These are phyloP conservation scores for Ptilonorhynchus violaceus DNA, from an alignment of 2,113 vertebrate genomes.

Conservation along the genomic window DNA sequence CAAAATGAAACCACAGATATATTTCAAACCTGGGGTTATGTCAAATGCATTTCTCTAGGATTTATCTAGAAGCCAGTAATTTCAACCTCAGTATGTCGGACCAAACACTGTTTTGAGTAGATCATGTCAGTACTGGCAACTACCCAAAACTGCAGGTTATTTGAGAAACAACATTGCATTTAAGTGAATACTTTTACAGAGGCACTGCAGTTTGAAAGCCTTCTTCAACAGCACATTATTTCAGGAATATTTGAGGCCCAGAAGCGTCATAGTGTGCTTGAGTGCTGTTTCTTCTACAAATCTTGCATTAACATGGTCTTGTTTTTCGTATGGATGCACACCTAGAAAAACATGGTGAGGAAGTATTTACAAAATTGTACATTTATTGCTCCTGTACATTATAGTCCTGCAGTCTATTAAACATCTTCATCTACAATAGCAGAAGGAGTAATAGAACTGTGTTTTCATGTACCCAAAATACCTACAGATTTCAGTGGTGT, in stretches of 20 bases:
- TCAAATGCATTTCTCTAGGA: background rate
- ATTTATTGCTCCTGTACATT: background rate
- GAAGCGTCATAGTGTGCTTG: slow-evolving; percentile 81
- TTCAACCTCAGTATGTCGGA: background rate
- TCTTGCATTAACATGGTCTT: slow-evolving; percentile 83
- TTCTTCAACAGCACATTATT: background rate
- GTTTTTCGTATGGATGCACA: slow-evolving; percentile 75
- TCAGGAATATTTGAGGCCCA: slow-evolving; percentile 70
- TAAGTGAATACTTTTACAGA: background rate
- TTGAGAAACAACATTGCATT: background rate
- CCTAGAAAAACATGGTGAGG: slow-evolving; percentile 56
- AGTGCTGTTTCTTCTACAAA: slow-evolving; percentile 91
- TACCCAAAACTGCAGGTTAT: background rate
- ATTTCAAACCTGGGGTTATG: background rate
- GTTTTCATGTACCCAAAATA: background rate
- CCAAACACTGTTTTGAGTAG: background rate
- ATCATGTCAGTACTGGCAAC: background rate
- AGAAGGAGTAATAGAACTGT: background rate
- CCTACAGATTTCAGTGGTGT: background rate
- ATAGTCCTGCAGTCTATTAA: background rate
- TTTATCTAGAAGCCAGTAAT: background rate
- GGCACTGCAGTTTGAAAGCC: background rate
- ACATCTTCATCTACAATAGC: background rate
- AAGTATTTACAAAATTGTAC: background rate
- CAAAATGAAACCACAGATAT: background rate